phyloP scores from a whole-genome alignment of 30 jellyfish, hydroid and myxozoan species.

The Aurelia sp. region DNA sequence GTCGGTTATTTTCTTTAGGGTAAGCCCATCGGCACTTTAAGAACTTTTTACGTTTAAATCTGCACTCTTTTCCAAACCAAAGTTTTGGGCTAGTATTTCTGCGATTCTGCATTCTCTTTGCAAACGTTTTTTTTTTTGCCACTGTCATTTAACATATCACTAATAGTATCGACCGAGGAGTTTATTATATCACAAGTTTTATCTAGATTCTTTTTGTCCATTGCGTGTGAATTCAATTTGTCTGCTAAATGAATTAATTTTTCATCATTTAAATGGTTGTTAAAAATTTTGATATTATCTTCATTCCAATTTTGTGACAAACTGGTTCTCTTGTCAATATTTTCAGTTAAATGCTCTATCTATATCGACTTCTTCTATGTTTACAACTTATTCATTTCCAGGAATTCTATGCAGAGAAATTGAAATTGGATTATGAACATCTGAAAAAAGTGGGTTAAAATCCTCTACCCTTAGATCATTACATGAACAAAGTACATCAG shows the following conservation, averaged over 20 bases:
- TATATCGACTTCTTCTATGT: background rate
- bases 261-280: background rate
- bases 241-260: background rate
- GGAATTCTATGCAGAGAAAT: too few relatives aligned
- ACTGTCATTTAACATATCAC: too few relatives aligned
- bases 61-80: constrained; percentile 13
- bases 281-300: constrained; percentile 18
- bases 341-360: background rate
- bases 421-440: background rate
- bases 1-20: background rate
- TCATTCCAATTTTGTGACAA: constrained; percentile 26
- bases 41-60: background rate
- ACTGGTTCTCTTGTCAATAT: background rate
- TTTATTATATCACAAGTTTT: background rate
- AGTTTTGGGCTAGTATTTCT: background rate
- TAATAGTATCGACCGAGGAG: too few relatives aligned
- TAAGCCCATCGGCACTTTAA: background rate
- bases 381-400: background rate
- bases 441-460: constrained; percentile 31
- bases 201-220: background rate
- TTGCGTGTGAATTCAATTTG: background rate
- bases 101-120: too few relatives aligned
- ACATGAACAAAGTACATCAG: constrained; percentile 41
- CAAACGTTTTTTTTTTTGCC: background rate
- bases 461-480: background rate